A percentile compares a stretch with the other conserved stretches of the same genome.
These are phyloP conservation scores for Pseudochirops corinnae DNA, from an alignment of 2,797 vertebrate species.

Conservation along the genomic window DNA sequence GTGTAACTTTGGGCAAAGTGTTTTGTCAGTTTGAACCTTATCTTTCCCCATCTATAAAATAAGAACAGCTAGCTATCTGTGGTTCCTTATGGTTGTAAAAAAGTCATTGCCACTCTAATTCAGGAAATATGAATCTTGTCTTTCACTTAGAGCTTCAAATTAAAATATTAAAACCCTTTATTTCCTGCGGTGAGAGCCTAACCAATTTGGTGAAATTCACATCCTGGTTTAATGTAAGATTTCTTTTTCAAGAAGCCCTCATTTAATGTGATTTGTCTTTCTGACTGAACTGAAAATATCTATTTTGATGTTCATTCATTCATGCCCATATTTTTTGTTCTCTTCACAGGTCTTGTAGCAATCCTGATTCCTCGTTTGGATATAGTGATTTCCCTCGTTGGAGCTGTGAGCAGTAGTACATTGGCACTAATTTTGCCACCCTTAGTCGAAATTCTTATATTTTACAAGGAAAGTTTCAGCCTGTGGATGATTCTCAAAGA, in stretches of 20 bases:
- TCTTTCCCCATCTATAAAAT: neutral
- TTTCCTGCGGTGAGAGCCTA: neutral
- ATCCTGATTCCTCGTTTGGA: conserved; percentile 91
- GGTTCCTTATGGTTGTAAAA: too few relatives aligned
- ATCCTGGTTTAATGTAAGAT: neutral
- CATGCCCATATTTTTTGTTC: neutral
- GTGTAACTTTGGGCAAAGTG: neutral
- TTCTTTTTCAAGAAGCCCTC: neutral
- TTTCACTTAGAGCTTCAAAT: neutral
- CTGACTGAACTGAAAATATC: conserved; percentile 9
- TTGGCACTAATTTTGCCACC: conserved; percentile 91
- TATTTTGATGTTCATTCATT: conserved; percentile 28
- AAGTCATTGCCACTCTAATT: too few relatives aligned
- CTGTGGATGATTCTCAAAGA: conserved; percentile 88
- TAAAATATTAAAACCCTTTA: neutral
- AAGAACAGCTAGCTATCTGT: neutral
- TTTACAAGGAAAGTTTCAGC: conserved; percentile 86
- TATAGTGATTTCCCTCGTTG: conserved; percentile 91
- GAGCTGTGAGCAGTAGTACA: conserved; percentile 92
- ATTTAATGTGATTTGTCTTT: neutral
- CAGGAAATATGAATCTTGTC: neutral
- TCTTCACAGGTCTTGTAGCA: conserved; percentile 87
- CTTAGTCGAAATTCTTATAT: conserved; percentile 90
- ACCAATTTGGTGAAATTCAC: neutral
- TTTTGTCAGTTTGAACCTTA: neutral